Conservation (phyloP, 2,888 invertebrate species). For the Cantharis nigra region DNA sequence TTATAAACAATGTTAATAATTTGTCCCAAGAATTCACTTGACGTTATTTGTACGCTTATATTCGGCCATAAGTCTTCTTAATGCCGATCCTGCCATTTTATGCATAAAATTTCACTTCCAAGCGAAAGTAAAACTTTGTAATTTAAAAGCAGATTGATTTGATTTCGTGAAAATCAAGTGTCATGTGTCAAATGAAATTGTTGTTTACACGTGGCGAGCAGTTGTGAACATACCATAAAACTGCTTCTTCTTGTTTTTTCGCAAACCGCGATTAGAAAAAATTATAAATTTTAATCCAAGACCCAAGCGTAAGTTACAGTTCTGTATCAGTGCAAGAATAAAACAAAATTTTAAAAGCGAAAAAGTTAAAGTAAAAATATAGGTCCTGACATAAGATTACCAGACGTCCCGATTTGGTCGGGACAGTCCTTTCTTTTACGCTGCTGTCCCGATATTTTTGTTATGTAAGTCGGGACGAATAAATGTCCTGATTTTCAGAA, state of each 20-base stretch:
- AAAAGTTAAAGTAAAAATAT: no score
- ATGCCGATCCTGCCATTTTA: constrained; percentile 82
- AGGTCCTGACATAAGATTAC: no score
- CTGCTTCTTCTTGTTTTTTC: background rate
- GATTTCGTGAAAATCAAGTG: background rate
- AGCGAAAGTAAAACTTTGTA: background rate
- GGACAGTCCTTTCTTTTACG: no score
- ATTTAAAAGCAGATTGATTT: background rate
- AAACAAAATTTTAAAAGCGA: no score
- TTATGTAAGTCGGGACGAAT: no score
- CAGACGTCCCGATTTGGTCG: no score
- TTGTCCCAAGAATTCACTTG: background rate
- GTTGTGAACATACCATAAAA: background rate
- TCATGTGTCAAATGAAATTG: background rate
- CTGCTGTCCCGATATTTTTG: no score
- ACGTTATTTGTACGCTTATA: constrained; percentile 73
- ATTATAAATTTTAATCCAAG: no score
- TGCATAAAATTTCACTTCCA: background rate
- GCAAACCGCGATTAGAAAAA: no score
- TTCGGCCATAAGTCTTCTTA: constrained; percentile 84
- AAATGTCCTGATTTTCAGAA: no score
- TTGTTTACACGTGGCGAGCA: background rate
- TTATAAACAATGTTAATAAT: background rate
- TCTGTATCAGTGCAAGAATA: no score
- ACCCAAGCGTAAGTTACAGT: no score